phyloP scores from a whole-genome alignment of 2,888 invertebrate genomes.

The Pachycephus smyrnensis region DNA sequence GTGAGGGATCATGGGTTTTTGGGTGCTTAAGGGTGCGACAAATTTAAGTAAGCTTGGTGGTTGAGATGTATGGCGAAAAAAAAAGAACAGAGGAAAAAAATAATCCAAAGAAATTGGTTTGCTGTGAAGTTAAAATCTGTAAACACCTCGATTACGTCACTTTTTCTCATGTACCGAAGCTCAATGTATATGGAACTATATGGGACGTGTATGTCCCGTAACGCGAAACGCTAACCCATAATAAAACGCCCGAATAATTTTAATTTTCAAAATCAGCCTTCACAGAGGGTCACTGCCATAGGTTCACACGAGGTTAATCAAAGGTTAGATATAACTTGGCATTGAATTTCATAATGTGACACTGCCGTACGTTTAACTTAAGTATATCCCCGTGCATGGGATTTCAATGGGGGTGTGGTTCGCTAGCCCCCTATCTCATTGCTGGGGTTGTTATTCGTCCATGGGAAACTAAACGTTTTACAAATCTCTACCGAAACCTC shows the following conservation, averaged over 20 bases:
- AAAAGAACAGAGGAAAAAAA: constrained; percentile 10
- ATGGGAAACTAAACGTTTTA: constrained; percentile 63
- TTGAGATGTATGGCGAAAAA: not conserved
- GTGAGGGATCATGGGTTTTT: constrained; percentile 51
- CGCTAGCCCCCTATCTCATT: not conserved
- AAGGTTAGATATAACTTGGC: constrained; percentile 66
- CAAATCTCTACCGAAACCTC: constrained; percentile 37
- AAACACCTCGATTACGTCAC: not conserved
- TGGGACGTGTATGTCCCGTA: not conserved
- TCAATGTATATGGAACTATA: not conserved
- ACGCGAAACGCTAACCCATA: not conserved
- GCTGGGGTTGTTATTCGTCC: constrained; percentile 34
- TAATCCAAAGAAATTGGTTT: constrained; percentile 8
- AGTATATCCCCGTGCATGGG: constrained; percentile 56
- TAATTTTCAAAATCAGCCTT: not conserved
- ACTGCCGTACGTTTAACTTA: constrained; percentile 63
- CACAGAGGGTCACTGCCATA: not conserved
- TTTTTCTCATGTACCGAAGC: not conserved
- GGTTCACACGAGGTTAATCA: constrained; percentile 66
- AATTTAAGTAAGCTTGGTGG: constrained; percentile 20
- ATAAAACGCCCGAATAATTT: not conserved
- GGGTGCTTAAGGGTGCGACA: constrained; percentile 52
- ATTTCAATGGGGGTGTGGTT: constrained; percentile 62
- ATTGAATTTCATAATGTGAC: constrained; percentile 53
- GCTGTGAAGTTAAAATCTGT: not conserved